Percentiles rank a stretch among this genome's conserved stretches.
Evolutionary conservation across 1,140 invertebrate genomes (phyloP).

Genomic region (Drosophila quadrilineata): DNA sequence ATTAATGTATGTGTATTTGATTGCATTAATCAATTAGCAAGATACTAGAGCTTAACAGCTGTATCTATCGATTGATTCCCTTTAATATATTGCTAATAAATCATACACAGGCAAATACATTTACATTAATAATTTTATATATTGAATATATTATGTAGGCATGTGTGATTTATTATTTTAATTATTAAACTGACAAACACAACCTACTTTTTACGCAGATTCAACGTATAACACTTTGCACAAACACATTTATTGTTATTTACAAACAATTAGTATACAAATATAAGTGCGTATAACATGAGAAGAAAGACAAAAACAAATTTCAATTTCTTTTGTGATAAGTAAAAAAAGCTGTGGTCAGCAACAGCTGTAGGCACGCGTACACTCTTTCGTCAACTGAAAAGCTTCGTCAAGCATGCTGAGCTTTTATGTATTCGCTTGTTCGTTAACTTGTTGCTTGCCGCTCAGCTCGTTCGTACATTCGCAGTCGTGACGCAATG

Average conservation of each 20-base stretch:
- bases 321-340: constrained; percentile 6
- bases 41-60: neutral
- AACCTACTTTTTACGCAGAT: neutral
- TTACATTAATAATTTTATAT: neutral
- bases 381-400: constrained; percentile 23
- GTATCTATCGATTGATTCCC: neutral
- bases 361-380: constrained; percentile 29
- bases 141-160: neutral
- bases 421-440: constrained; percentile 18
- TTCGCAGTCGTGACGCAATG: constrained; percentile 10
- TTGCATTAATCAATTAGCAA: constrained; percentile 13
- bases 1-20: too few relatives aligned
- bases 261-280: constrained; percentile 12
- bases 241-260: neutral
- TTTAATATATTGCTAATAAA: constrained; percentile 12
- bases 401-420: constrained; percentile 15
- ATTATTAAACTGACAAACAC: too few relatives aligned
- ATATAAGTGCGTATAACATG: neutral
- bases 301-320: too few relatives aligned
- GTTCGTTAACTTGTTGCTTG: constrained; percentile 35
- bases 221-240: neutral
- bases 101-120: neutral
- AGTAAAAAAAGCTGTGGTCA: constrained; percentile 7
- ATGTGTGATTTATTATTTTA: too few relatives aligned
- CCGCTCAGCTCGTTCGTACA: neutral